Percentiles rank a stretch among this genome's conserved stretches.
phyloP scores from a whole-genome alignment of 2,888 invertebrate genomes.

The Eristalis pertinax region DNA sequence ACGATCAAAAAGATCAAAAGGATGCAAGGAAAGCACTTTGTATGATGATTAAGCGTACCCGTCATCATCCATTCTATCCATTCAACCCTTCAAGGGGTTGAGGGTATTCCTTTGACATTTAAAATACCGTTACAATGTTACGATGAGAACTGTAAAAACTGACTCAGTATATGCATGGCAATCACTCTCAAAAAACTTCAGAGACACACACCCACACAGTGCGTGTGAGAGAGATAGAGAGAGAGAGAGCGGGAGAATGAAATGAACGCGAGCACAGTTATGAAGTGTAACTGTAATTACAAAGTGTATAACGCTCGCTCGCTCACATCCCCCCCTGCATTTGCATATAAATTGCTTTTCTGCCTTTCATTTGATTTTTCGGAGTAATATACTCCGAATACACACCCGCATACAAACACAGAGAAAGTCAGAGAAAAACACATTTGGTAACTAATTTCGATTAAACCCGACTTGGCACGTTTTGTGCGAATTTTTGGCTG shows the following conservation, averaged over 20 bases:
- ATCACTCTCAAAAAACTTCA: slow-evolving; percentile 5
- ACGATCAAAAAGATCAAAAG: slow-evolving; percentile 62
- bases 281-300: slow-evolving; percentile 45
- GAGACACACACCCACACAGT: background rate
- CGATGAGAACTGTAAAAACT: slow-evolving; percentile 44
- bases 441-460: slow-evolving; percentile 33
- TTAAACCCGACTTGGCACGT: slow-evolving; percentile 23
- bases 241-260: background rate
- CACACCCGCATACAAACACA: background rate
- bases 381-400: slow-evolving; percentile 35
- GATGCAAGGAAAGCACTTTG: slow-evolving; percentile 57
- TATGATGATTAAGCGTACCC: slow-evolving; percentile 59
- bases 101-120: slow-evolving; percentile 71
- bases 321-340: slow-evolving; percentile 47
- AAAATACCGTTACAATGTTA: slow-evolving; percentile 71
- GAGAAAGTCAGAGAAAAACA: background rate
- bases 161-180: slow-evolving; percentile 35
- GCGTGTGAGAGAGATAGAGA: background rate
- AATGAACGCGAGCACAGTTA: background rate
- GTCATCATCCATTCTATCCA: background rate
- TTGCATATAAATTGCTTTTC: slow-evolving; percentile 73
- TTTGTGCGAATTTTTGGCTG: slow-evolving; percentile 18
- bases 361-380: slow-evolving; percentile 25
- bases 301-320: slow-evolving; percentile 22
- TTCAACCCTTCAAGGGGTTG: background rate